phyloP scores from a whole-genome alignment of 2,888 invertebrate genomes.

The Drosophila colorata region DNA sequence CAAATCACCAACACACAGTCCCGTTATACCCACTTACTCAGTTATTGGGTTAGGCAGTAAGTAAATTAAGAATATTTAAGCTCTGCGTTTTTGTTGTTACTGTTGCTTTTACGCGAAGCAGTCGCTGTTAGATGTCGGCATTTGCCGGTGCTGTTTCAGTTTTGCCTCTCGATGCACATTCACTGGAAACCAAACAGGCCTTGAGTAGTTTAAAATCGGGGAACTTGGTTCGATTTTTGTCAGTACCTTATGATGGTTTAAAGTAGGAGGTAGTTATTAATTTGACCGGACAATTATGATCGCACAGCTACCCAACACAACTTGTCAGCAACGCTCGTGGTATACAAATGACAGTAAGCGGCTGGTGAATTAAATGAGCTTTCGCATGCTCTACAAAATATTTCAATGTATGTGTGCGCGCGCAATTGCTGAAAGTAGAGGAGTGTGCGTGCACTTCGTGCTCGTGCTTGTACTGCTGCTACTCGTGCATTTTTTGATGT shows the following conservation, averaged over 20 bases:
- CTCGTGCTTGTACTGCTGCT: constrained; percentile 11
- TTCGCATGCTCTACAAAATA: constrained; percentile 26
- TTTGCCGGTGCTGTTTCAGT: constrained; percentile 13
- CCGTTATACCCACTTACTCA: constrained; percentile 34
- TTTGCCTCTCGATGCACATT: background rate
- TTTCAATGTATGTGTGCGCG: constrained; percentile 50
- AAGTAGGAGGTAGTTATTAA: constrained; percentile 27
- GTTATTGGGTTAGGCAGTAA: constrained; percentile 1
- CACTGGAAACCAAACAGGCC: background rate
- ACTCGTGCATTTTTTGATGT: background rate
- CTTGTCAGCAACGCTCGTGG: constrained; percentile 24
- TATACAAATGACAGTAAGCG: constrained; percentile 38
- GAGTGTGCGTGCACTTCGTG: constrained; percentile 29
- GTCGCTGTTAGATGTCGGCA: constrained; percentile 1
- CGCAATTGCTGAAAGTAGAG: constrained; percentile 43
- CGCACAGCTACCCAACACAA: constrained; percentile 14
- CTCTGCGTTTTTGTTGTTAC: background rate
- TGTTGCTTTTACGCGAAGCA: constrained; percentile 7
- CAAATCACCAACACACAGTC: constrained; percentile 20
- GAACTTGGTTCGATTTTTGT: background rate
- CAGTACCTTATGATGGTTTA: constrained; percentile 4
- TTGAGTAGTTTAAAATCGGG: background rate
- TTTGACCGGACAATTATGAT: constrained; percentile 13
- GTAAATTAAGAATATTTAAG: constrained; percentile 5
- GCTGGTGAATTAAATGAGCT: constrained; percentile 47